Base-by-base conservation (phyloP, 2,113 vertebrate species). In the Zeus faber region DNA sequence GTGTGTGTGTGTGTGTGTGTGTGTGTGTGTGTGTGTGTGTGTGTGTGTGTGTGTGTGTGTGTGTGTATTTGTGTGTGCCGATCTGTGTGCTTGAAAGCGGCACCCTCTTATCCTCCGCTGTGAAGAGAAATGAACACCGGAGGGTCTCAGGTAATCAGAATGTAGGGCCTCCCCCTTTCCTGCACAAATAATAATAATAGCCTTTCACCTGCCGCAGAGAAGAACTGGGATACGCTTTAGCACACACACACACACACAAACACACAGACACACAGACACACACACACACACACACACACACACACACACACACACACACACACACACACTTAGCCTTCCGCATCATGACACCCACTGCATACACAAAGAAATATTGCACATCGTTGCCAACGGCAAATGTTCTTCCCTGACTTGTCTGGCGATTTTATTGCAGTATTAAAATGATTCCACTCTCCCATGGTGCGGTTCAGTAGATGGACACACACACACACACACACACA, bases 91-190 rank as follows among this genome's bases (percentile, higher is more conserved):
- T 10, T 29, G 50, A 4, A 17, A 17, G 16, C 7, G 44, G n/a
- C n/a, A n/a, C n/a, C 60, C 23, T 76, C 55, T 76, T 70, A 81
- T 71, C 52, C 76, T 47, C 52, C 17, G 44, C 49, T 51, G 50
- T 2, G 65, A 65, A 58, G 20, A 61, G 9, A 61, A 58, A 55
- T 74, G 71, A 77, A 67, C 62, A 72, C 75, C 70, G 62, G 69
- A 81, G 49, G 61, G 39, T 49, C 39, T 59, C 18, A 11, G 58
- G 61, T 86, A 83, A 87, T 85, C 76, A 82, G 39, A 72, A 66
- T 71, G 39, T 58, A 75, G 74, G 81, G 76, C 23, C 39, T 72
- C 51, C 71, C 54, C 39, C 17, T 66, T 65, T 56, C 50, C 60
- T 24, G 62, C 48, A 65, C 56, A 70, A 74, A 70, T 76, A 69